These are phyloP conservation scores for Chunga burmeisteri DNA, from an alignment of 2,113 vertebrate species.

Conservation along the genomic window DNA sequence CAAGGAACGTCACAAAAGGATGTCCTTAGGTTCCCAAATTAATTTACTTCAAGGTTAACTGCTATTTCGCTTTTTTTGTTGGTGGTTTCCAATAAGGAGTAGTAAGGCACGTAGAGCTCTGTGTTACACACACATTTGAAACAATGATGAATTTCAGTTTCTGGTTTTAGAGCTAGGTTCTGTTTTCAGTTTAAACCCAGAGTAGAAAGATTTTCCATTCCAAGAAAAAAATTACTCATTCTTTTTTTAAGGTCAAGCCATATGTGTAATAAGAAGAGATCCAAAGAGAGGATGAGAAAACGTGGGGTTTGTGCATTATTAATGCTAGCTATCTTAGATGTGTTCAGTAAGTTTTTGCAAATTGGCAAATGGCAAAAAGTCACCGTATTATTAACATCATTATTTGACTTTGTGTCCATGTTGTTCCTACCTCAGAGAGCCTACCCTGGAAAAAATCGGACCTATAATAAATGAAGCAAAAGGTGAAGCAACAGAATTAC, in stretches of 20 bases:
- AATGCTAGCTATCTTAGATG: not conserved
- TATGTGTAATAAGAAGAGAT: not conserved
- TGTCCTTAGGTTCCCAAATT: not conserved
- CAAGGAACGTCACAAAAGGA: slow-evolving; percentile 13
- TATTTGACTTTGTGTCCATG: not conserved
- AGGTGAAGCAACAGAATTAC: not conserved
- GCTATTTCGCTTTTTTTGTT: not conserved
- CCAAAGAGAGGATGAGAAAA: slow-evolving; percentile 2
- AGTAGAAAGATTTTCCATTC: slow-evolving; percentile 1
- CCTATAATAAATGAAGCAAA: not conserved
- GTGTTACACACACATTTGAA: not conserved
- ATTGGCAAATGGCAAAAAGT: slow-evolving; percentile 31
- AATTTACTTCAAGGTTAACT: slow-evolving; percentile 29
- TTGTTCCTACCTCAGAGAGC: not conserved
- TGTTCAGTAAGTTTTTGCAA: not conserved
- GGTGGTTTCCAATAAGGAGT: not conserved
- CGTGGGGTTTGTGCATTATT: not conserved
- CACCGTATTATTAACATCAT: not conserved
- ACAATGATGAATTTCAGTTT: not conserved
- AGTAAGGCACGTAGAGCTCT: not conserved
- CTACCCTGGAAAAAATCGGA: not conserved
- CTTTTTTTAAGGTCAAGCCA: slow-evolving; percentile 28
- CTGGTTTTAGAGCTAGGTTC: not conserved
- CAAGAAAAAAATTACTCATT: slow-evolving; percentile 21
- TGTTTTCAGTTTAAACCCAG: not conserved